Base-by-base conservation (phyloP, 2,797 vertebrate genomes). In the Acanthis flammea region DNA sequence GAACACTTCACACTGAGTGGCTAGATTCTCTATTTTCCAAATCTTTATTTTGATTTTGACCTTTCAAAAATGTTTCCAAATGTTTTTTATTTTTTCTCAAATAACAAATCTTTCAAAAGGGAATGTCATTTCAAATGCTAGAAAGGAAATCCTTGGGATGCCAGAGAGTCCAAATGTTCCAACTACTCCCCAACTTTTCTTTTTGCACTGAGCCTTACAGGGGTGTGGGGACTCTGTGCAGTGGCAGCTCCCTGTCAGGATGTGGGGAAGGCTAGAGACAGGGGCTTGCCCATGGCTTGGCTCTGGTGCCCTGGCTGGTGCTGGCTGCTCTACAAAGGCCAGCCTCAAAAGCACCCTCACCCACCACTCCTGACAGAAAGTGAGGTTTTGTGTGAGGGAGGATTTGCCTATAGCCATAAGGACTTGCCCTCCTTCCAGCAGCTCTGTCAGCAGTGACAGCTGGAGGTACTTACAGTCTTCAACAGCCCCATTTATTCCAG, bases 41-140 rank as follows among this genome's bases (percentile, higher is more conserved):
- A 90, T 25, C 35, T 88, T 94, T 94, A 77, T 92, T 95, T 95
- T 94, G 74, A 85, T 94, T 94, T 74, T 90, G 95, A 95, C 87
- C 95, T 96, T 95, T 96, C 62, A 88, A 86, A 95, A 94, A 84
- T 70, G 16, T 84, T 95, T 90, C 94, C 55, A 95, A 95, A 92
- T 86, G 24, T 31, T 92, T 91, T 84, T 92, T 85, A 67, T 88
- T 89, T 55, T 45, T 90, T 81, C 79, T 94, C 80, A 86, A 90
- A 66, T 86, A 75, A 41, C 79, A 79, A 89, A 81, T 55, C 39
- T 78, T 95, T 91, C 12, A 55, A 92, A 94, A 78, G 55, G 33
- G 93, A 93, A 95, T 90, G 44, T 7, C 63, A 55, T 92, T 95
- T 86, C 51, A 93, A 95, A 47, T 35, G 51, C 86, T 92, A 94